Base-by-base conservation (phyloP, 2,797 vertebrate species). In the Silurus lanzhouensis region DNA sequence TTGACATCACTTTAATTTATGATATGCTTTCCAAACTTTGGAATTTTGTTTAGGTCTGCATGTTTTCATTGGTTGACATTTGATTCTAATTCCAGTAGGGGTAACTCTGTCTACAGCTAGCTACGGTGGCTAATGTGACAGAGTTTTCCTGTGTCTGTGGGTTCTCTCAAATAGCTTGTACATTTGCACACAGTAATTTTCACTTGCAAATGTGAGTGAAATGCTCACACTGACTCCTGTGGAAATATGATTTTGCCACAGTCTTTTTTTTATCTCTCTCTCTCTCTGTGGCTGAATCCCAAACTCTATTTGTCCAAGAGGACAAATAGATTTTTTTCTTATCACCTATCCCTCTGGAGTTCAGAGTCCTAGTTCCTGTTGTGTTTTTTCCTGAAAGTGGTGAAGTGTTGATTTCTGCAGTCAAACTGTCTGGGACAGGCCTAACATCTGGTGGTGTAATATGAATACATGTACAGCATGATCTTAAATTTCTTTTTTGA, bases 361-460 rank as follows among this genome's bases (percentile, higher is more conserved):
- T 64, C 38, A 64, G 71, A 85, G n/a, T 83, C 52, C 31, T 67
- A 74, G 19, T 81, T 87, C 13, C 61, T 64, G 60, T 66, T 64
- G 22, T 48, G n/a, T 10, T 79, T 22, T 25, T 82, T 70, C 81
- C 89, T 70, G 77, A 87, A 52, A 52, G 48, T 52, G 83, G 70
- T 19, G 71, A 80, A 78, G 70, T 80, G 57, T 83, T 83, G 63
- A 83, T 75, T 86, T 5, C 72, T 67, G 84, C 27, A 85, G 74
- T 81, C 57, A 31, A 70, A 70, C 71, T 12, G 57, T 87, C 70
- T 48, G 58, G 22, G 27, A 2, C 10, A 70, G 46, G 48, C 67
- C 17, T 58, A 17, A 13, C 14, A 20, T 27, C 46, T 52, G 17
- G 5, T 22, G 13, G 19, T 77, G 83, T 55, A 67, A 31, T 25